A percentile compares a stretch with the other conserved stretches of the same genome.
Evolutionary conservation across 2,888 invertebrate genomes (phyloP).

Genomic region (Eupithecia inturbata): DNA sequence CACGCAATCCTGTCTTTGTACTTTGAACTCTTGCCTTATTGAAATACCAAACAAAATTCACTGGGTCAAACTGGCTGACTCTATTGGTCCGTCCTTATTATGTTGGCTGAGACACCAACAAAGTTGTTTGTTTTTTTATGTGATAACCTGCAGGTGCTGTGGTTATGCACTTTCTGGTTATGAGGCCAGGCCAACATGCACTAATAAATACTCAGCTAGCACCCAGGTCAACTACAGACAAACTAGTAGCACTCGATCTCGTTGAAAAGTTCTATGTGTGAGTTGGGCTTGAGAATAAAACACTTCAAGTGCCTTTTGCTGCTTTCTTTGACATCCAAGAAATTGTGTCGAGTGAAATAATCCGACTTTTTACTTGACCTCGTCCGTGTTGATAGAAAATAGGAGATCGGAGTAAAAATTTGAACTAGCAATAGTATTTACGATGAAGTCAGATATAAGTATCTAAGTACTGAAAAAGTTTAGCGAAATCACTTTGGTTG

Average conservation of each 20-base stretch:
- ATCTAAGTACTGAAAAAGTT: too few relatives aligned
- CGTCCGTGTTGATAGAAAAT: slow-evolving; percentile 56
- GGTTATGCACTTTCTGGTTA: not conserved
- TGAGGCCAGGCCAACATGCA: too few relatives aligned
- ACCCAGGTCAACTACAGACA: not conserved
- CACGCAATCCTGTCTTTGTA: not conserved
- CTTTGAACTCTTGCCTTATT: not conserved
- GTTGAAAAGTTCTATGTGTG: slow-evolving; percentile 2
- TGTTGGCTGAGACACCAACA: not conserved
- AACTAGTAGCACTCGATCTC: not conserved
- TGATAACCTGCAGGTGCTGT: too few relatives aligned
- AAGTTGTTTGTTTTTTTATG: too few relatives aligned
- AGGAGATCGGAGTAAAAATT: not conserved
- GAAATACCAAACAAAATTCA: not conserved
- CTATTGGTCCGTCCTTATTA: not conserved
- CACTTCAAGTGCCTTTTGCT: slow-evolving; percentile 34
- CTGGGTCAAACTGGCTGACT: not conserved
- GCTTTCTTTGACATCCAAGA: slow-evolving; percentile 28
- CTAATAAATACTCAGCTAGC: not conserved
- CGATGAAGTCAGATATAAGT: not conserved
- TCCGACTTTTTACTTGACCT: slow-evolving; percentile 58
- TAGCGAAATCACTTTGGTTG: not conserved
- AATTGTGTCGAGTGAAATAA: slow-evolving; percentile 54
- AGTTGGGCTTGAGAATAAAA: slow-evolving; percentile 21
- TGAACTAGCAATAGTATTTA: not conserved